Evolutionary conservation across 37 sponge, comb jelly and placozoan genomes (phyloP), one percentile per base, ranked within the genome.

Genomic region (Spongia lamella): DNA sequence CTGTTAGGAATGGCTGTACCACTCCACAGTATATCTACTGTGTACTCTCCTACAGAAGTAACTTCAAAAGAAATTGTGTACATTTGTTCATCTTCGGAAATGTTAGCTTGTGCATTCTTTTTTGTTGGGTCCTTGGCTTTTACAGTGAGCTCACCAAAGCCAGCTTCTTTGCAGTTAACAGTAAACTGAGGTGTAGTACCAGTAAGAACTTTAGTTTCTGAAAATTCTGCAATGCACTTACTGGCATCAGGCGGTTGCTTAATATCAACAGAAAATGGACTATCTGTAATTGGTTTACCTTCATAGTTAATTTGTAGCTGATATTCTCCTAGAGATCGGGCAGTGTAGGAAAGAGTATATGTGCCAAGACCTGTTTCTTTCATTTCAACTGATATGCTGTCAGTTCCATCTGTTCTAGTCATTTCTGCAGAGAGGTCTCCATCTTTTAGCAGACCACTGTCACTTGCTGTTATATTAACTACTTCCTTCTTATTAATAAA

Each of bases 1-100:
- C 86, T 91, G 29, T 81, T 76, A 1, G 90, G 90, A 22, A 95
- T 84, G 53, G 82, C 69, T 63, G 61, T 61, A 3, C 61, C 87
- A n/a, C 81, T 55, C 96, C 96, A 95, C 71, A 61, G 57, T 17
- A 95, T 84, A n/a, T 70, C 56, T 24, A 93, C 72, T 33, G 79
- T 80, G 70, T 95, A 84, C 76, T 37, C 70, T 17, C 96, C 96
- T 2, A 77, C 76, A 5, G 55, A 38, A 21, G 50, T 58, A 21
- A 82, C 43, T 26, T 89, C 87, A 20, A 95, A 49, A 5, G 49
- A 20, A 20, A 89, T 57, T 17, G 34, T 63, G 37, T 40, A 79
- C 21, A 52, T 53, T 25, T 56, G 53, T 0, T 59, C 61, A 27
- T 67, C 76, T 0, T 76, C 78, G 16, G 38, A 43, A 13, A 43